phyloP scores from a whole-genome alignment of 2,888 invertebrate genomes.

The Rhingia rostrata region DNA sequence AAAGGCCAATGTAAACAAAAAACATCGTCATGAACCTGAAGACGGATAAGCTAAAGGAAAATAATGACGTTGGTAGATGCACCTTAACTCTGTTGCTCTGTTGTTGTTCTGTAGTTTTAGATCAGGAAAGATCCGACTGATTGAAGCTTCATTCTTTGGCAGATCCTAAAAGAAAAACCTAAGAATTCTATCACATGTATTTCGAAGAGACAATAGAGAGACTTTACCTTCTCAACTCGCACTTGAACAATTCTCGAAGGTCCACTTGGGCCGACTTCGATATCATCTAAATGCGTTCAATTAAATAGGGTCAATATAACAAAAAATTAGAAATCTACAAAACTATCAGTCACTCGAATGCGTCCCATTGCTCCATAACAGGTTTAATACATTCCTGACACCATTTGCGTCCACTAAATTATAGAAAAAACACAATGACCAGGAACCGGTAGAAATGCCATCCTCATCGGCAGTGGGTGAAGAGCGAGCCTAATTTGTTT shows the following conservation, averaged over 20 bases:
- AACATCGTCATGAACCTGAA: no score
- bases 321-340: background rate
- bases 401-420: slow-evolving; percentile 30
- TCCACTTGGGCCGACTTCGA: no score
- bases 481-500: slow-evolving; percentile 34
- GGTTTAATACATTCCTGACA: slow-evolving; percentile 36
- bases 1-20: no score
- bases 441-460: slow-evolving; percentile 38
- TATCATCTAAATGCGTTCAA: no score
- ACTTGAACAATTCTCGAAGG: background rate
- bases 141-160: no score
- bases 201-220: background rate
- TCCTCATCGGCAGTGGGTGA: slow-evolving; percentile 17
- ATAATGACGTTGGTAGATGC: no score
- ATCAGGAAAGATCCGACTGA: no score
- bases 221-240: background rate
- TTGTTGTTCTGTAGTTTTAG: no score
- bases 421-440: slow-evolving; percentile 35
- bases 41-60: no score
- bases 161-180: no score
- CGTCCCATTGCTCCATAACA: slow-evolving; percentile 37
- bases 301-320: background rate
- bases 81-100: no score
- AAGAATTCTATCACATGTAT: no score
- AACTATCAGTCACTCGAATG: slow-evolving; percentile 23